Evolutionary conservation across 2,888 invertebrate genomes (phyloP), one percentile per base, ranked within the genome.

Genomic region (Platycnemis pennipes): DNA sequence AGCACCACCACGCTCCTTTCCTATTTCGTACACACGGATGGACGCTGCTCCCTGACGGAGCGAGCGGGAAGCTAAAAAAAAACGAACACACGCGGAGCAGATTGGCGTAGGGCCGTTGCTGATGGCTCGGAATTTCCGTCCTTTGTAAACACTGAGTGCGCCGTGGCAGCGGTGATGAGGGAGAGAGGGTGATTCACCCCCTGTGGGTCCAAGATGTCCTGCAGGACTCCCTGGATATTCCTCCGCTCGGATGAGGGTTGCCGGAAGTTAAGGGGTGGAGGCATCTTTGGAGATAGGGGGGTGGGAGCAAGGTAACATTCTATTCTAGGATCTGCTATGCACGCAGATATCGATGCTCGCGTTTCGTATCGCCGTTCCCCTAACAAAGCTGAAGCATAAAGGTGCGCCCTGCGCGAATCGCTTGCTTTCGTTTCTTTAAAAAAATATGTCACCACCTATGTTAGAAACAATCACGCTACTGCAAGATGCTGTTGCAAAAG

Each of bases 61-160:
- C n/a, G 53, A 1, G 63, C 8, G n/a, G 63, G 63, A 37, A 26
- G 77, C 11, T 16, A 37, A 5, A 77, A 77, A 77, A 26, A 77
- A 77, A n/a, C n/a, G 63, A 63, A 77, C 31, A 26, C 37, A 3
- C 77, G 37, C 31, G 13, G 37, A 77, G 77, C 77, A 77, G 77
- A 77, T 77, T 77, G 77, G 77, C 77, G 11, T 77, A 37, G 77
- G 16, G 26, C 37, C 26, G 31, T n/a, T 22, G 26, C 77, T 77
- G 77, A 77, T 77, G 77, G 77, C 37, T 77, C 77, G 77, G 37
- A 77, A 77, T 77, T 77, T 77, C 77, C 77, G 77, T 77, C 77
- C 77, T 77, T 77, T 77, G 77, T 37, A 77, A 77, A 77, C 77
- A 77, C 11, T 31, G 37, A 8, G 77, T 11, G 37, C 31, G n/a